These are phyloP conservation scores for Buphagus erythrorhynchus DNA, from an alignment of 2,797 vertebrate genomes.

Conservation along the genomic window DNA sequence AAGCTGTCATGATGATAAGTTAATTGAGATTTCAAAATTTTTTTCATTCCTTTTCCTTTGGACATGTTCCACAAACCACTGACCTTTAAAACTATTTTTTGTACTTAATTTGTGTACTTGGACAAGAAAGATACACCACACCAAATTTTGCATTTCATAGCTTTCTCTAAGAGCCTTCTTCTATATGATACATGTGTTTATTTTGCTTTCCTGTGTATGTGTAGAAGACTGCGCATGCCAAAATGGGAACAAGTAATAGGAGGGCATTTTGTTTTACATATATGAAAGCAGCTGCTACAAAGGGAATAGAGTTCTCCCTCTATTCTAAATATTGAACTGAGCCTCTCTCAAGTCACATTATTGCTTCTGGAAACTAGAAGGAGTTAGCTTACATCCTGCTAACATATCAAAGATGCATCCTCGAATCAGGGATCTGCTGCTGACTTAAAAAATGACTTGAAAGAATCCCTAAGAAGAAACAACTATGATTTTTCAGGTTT, in stretches of 20 bases:
- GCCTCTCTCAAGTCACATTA: neutral
- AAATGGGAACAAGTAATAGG: neutral
- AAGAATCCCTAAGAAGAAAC: neutral
- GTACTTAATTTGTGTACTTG: neutral
- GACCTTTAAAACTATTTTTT: neutral
- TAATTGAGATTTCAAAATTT: constrained; percentile 34
- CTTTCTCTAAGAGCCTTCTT: neutral
- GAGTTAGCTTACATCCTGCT: neutral
- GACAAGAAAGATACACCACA: neutral
- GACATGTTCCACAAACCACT: constrained; percentile 2
- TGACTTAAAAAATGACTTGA: neutral
- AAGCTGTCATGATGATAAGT: constrained; percentile 20
- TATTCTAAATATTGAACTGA: neutral
- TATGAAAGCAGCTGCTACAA: neutral
- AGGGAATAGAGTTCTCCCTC: neutral
- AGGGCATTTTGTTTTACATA: neutral
- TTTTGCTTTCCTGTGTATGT: neutral
- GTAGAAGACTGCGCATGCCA: neutral
- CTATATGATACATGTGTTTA: neutral
- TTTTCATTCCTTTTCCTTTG: constrained; percentile 27
- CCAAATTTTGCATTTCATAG: neutral
- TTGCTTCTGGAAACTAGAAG: neutral
- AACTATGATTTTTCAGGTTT: neutral
- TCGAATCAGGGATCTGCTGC: neutral
- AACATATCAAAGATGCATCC: neutral